Percentiles rank a stretch among this genome's conserved stretches.
Evolutionary conservation across 2,113 vertebrate genomes (phyloP).

Genomic region (Dascyllus trimaculatus): DNA sequence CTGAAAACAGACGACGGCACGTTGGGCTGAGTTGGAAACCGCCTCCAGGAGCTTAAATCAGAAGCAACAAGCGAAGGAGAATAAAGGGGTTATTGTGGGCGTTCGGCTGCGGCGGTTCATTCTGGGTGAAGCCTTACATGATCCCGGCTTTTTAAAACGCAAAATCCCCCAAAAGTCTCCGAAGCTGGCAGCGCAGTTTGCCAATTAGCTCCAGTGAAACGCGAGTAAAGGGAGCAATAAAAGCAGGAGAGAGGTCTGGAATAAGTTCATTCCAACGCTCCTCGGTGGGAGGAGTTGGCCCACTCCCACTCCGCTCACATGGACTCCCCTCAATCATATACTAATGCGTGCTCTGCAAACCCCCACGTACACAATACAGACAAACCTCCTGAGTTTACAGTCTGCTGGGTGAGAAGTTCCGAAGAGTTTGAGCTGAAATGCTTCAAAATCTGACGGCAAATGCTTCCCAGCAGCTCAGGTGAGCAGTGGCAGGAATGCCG

Average conservation of each 20-base stretch:
- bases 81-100: neutral
- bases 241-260: conserved; percentile 55
- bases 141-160: conserved; percentile 36
- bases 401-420: neutral
- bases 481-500: conserved; percentile 10
- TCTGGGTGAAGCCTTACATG: conserved; percentile 1
- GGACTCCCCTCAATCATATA: conserved; percentile 59
- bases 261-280: conserved; percentile 47
- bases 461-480: neutral
- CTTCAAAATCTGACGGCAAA: neutral
- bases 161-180: conserved; percentile 18
- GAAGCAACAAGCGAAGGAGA: neutral
- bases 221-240: conserved; percentile 21
- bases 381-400: neutral
- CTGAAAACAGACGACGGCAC: too few species aligned
- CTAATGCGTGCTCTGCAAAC: conserved; percentile 39
- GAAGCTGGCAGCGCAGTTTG: conserved; percentile 18
- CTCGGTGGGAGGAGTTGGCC: conserved; percentile 67
- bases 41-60: neutral
- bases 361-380: neutral
- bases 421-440: neutral
- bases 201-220: conserved; percentile 20
- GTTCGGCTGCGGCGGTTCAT: neutral
- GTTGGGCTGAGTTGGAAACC: too few species aligned
- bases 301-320: conserved; percentile 70